phyloP scores from a whole-genome alignment of 2,797 vertebrate species.

The Pampus argenteus region DNA sequence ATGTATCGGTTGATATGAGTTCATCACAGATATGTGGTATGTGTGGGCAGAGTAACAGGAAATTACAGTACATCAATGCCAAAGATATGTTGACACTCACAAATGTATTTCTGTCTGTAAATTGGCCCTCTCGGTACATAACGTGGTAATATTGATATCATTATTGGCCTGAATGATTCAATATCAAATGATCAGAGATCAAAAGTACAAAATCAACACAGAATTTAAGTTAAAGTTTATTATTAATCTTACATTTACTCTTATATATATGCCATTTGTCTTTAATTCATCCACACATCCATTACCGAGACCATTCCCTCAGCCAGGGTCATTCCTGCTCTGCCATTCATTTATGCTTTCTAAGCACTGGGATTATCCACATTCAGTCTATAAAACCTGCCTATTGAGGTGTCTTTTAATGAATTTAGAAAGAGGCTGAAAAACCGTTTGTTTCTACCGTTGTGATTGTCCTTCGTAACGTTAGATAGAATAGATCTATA shows the following conservation, averaged over 20 bases:
- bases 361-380: conserved; percentile 13
- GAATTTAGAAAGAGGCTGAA: neutral
- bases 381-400: conserved; percentile 6
- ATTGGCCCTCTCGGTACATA: neutral
- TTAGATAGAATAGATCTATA: conserved; percentile 1
- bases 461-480: neutral
- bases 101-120: neutral
- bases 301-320: conserved; percentile 3
- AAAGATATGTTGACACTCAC: neutral
- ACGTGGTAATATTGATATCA: neutral
- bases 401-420: no score
- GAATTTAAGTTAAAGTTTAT: neutral
- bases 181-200: neutral
- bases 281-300: neutral
- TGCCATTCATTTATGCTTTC: conserved; percentile 7
- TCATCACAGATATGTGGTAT: neutral
- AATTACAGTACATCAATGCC: neutral
- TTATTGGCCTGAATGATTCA: no score
- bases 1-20: neutral
- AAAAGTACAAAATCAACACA: conserved; percentile 3
- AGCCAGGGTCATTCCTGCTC: neutral
- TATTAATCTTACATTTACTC: neutral
- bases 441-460: neutral
- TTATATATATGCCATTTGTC: neutral
- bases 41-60: neutral